Evolutionary conservation across 2,888 invertebrate species (phyloP).

Genomic region (Boloria euphrosyne): DNA sequence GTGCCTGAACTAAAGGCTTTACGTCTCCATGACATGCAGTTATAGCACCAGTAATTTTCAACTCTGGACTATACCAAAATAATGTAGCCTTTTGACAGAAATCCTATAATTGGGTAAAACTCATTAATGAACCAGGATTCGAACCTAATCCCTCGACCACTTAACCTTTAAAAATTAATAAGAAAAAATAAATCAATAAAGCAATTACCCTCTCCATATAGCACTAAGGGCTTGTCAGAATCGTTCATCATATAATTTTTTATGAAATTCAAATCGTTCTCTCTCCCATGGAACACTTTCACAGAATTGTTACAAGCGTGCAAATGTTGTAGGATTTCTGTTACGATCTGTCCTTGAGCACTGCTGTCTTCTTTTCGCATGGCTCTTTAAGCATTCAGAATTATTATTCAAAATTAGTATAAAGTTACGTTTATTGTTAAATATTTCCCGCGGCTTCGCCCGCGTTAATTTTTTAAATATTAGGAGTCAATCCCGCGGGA

Average conservation of each 20-base stretch:
- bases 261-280: slow-evolving; percentile 91
- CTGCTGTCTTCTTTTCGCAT: slow-evolving; percentile 98
- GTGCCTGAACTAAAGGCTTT: too few relatives aligned
- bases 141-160: not conserved
- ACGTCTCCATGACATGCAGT: too few relatives aligned
- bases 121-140: too few relatives aligned
- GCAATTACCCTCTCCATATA: slow-evolving; percentile 90
- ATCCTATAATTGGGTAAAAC: too few relatives aligned
- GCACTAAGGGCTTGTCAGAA: slow-evolving; percentile 93
- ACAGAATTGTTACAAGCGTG: slow-evolving; percentile 97
- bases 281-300: slow-evolving; percentile 95
- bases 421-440: not conserved
- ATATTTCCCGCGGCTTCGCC: too few relatives aligned
- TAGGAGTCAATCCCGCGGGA: too few relatives aligned
- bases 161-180: not conserved
- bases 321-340: slow-evolving; percentile 96
- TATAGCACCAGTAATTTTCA: too few relatives aligned
- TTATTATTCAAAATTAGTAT: not conserved
- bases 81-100: too few relatives aligned
- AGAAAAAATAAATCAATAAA: not conserved
- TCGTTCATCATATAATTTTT: slow-evolving; percentile 91
- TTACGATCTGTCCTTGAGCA: slow-evolving; percentile 95
- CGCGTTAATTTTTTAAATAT: too few relatives aligned
- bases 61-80: too few relatives aligned
- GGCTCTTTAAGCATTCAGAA: slow-evolving; percentile 76